Conservation (phyloP, 37 sponge, comb jelly and placozoan genomes). For the Spongia lamella region DNA sequence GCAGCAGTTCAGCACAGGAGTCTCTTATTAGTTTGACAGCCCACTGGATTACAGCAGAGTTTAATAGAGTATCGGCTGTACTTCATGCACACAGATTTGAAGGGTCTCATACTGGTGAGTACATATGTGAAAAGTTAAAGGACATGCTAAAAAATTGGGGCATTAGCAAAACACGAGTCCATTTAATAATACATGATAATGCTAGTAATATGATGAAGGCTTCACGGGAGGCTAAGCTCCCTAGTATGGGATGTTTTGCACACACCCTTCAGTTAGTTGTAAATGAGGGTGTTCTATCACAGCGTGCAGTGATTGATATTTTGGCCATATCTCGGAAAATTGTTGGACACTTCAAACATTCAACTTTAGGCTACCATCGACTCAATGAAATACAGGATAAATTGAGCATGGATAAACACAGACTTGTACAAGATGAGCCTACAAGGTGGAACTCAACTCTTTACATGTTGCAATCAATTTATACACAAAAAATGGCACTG, state of each 20-base stretch:
- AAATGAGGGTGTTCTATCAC: conserved; percentile 34
- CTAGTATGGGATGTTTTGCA: conserved; percentile 17
- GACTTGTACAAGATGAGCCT: conserved; percentile 1
- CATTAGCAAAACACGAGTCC: conserved; percentile 2
- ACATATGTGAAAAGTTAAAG: conserved; percentile 6
- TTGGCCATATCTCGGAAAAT: conserved; percentile 15
- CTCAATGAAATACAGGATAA: conserved; percentile 10
- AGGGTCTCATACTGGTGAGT: conserved; percentile 39
- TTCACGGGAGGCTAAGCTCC: background rate
- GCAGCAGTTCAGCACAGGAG: background rate
- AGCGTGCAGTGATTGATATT: conserved; percentile 13
- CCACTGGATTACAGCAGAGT: conserved; percentile 32
- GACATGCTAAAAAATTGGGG: conserved; percentile 39
- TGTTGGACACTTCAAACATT: conserved; percentile 41
- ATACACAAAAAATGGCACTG: conserved; percentile 18
- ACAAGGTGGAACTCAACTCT: background rate
- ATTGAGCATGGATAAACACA: conserved; percentile 11
- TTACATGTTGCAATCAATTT: conserved; percentile 8
- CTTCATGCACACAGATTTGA: conserved; percentile 14
- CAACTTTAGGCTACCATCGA: background rate
- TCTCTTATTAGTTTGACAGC: conserved; percentile 40
- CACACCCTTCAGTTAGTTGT: conserved; percentile 31
- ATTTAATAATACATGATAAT: conserved; percentile 27
- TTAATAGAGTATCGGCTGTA: conserved; percentile 24
- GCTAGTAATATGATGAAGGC: conserved; percentile 26